These are phyloP conservation scores for Ptychobarbus kaznakovi DNA, from an alignment of 2,797 vertebrate species.

Conservation along the genomic window DNA sequence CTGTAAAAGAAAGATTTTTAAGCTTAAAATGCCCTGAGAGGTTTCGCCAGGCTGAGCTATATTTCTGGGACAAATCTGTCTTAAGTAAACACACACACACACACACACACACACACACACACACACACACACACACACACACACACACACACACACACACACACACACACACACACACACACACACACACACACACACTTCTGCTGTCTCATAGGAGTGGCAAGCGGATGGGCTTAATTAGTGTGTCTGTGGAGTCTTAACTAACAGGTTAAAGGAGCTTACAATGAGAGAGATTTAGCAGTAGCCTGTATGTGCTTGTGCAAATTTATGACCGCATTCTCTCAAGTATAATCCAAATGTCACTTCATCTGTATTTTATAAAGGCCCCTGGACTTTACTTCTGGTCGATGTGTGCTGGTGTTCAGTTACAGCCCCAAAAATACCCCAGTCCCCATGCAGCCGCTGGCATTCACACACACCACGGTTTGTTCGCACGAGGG, in stretches of 20 bases:
- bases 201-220: neutral
- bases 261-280: slow-evolving; percentile 34
- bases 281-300: slow-evolving; percentile 39
- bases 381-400: slow-evolving; percentile 27
- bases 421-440: slow-evolving; percentile 73
- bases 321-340: slow-evolving; percentile 9
- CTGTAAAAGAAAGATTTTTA: neutral
- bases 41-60: neutral
- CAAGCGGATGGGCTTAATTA: slow-evolving; percentile 12
- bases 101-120: neutral
- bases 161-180: neutral
- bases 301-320: slow-evolving; percentile 30
- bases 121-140: neutral
- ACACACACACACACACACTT: neutral
- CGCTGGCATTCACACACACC: slow-evolving; percentile 49
- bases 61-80: neutral
- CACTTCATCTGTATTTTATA: slow-evolving; percentile 38
- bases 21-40: too few species aligned
- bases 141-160: neutral
- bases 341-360: slow-evolving; percentile 4
- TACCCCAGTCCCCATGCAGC: slow-evolving; percentile 53
- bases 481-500: slow-evolving; percentile 46
- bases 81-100: neutral
- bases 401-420: slow-evolving; percentile 56
- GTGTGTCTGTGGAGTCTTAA: slow-evolving; percentile 32